phyloP scores from a whole-genome alignment of 1,140 invertebrate genomes.

The Adelges cooleyi region DNA sequence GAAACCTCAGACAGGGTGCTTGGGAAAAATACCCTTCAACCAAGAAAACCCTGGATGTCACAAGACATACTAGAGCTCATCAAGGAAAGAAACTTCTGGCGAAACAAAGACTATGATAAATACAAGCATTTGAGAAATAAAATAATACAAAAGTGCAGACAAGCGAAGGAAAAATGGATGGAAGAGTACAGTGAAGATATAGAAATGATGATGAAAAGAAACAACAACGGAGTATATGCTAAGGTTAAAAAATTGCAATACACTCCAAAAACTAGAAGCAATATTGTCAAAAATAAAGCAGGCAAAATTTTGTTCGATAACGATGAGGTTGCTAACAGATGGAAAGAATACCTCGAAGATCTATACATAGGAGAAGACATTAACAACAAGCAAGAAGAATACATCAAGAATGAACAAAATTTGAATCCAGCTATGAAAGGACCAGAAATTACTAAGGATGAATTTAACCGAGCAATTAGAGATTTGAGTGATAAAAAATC shows the following conservation, averaged over 20 bases:
- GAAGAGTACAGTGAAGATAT: constrained; percentile 15
- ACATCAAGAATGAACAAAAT: constrained; percentile 9
- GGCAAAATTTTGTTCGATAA: constrained; percentile 29
- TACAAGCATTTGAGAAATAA: constrained; percentile 25
- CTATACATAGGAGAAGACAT: constrained; percentile 9
- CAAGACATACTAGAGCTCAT: constrained; percentile 32
- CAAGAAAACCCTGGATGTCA: constrained; percentile 30
- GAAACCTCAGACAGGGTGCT: neutral
- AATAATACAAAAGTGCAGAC: constrained; percentile 23
- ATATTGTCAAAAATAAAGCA: constrained; percentile 21
- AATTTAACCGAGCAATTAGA: constrained; percentile 5
- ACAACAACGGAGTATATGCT: constrained; percentile 5
- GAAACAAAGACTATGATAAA: constrained; percentile 32
- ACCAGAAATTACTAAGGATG: neutral
- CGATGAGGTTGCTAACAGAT: constrained; percentile 26
- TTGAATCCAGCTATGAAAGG: neutral
- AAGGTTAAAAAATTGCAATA: constrained; percentile 29
- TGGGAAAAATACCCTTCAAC: constrained; percentile 9
- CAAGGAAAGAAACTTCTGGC: constrained; percentile 19
- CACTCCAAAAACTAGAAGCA: constrained; percentile 31
- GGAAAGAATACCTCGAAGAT: constrained; percentile 31
- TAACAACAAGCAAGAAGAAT: neutral
- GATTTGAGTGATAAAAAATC: constrained; percentile 10
- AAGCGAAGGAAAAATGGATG: constrained; percentile 8
- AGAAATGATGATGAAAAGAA: constrained; percentile 28